A percentile compares a stretch with the other conserved stretches of the same genome.
phyloP scores from a whole-genome alignment of 2,888 invertebrate species.

The Chymomyza procnemis region DNA sequence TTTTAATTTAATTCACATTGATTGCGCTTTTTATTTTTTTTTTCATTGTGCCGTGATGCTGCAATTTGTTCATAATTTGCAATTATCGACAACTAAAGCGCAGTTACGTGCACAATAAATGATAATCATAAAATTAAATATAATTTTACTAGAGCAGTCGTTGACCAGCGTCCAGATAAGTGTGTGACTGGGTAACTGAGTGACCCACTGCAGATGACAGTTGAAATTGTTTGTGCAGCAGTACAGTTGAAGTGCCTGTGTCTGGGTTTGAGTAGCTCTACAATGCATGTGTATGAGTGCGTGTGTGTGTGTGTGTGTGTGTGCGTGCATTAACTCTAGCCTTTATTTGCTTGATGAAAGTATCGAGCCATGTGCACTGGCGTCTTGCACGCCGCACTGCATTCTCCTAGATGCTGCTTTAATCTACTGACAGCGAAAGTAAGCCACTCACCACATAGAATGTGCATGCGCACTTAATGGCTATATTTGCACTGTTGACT shows the following conservation, averaged over 20 bases:
- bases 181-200: constrained; percentile 38
- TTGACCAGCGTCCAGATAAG: constrained; percentile 19
- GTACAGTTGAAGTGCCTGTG: constrained; percentile 26
- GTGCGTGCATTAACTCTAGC: constrained; percentile 19
- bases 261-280: constrained; percentile 7
- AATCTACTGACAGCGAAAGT: constrained; percentile 62
- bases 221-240: constrained; percentile 1
- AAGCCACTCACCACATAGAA: constrained; percentile 60
- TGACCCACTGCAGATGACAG: constrained; percentile 48
- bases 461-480: constrained; percentile 55
- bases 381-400: background rate
- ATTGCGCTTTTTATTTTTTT: background rate
- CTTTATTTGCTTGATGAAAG: constrained; percentile 66
- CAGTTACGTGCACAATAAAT: constrained; percentile 38
- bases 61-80: constrained; percentile 46
- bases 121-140: constrained; percentile 34
- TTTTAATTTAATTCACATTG: background rate
- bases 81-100: constrained; percentile 63
- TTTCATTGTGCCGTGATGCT: background rate
- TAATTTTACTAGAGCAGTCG: constrained; percentile 14
- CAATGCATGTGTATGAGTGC: constrained; percentile 14
- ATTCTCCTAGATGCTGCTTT: constrained; percentile 8
- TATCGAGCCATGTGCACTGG: constrained; percentile 22
- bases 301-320: constrained; percentile 45
- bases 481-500: constrained; percentile 50